Evolutionary conservation across 2,888 invertebrate genomes (phyloP), one percentile per base, ranked within the genome.

Genomic region (Desoria tigrina): DNA sequence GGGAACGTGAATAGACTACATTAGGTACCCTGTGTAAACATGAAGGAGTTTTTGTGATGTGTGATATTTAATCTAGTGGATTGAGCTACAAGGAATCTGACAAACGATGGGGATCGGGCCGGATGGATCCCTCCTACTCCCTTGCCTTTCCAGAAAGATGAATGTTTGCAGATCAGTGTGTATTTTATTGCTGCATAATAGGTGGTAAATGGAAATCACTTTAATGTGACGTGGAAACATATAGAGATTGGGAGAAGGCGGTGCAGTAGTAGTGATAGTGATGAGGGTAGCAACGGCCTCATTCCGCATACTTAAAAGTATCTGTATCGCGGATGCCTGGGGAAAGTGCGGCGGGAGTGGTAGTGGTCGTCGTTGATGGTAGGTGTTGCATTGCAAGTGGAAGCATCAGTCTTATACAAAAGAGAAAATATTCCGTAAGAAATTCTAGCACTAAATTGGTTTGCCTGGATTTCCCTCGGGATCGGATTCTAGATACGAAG

Each of bases 401-500:
- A 24, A 51, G 27, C 39, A 42, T 50, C 23, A 14, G 51, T 51
- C 26, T 63, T 42, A 51, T 51, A 27, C 16, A 28, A 58, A 58
- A 65, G 49, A 55, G 39, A 59, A 68, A 62, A 60, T 62, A 62
- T 68, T 62, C 62, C 60, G 59, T 62, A 59, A 62, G 51, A 65
- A 68, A 68, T 68, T 68, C 62, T 39, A 18, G 55, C 62, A 63
- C 64, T 65, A 68, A 68, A 68, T 68, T 68, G 68, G 68, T 68
- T 68, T 62, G 60, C 68, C 65, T 51, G 50, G 61, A 65, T 61
- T 65, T 65, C 65, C 65, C 65, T 24, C 9, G 65, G 57, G 65
- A 65, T 42, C 37, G 42, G 16, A 42, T 45, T 42, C 18, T 6
- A 11, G 23, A 49, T 21, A 49, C 49, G 18, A 49, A 49, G 49